phyloP scores from a whole-genome alignment of 2,113 vertebrate genomes.

The Machaerirhynchus nigripectus region DNA sequence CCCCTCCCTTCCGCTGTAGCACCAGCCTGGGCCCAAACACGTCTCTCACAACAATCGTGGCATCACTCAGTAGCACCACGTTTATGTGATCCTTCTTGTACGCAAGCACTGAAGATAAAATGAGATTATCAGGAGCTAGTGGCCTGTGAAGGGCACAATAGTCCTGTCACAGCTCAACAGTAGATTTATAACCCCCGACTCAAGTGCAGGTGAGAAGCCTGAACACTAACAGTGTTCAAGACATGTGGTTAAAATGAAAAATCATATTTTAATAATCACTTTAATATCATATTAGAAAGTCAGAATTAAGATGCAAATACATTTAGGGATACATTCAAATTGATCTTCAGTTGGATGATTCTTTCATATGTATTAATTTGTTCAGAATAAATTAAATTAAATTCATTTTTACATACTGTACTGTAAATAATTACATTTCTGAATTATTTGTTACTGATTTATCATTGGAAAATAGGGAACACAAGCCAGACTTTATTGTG shows the following conservation, averaged over 20 bases:
- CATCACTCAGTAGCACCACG: background rate
- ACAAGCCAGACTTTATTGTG: background rate
- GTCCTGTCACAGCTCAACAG: conserved; percentile 41
- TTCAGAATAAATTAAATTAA: background rate
- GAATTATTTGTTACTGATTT: background rate
- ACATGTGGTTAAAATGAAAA: background rate
- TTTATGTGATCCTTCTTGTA: conserved; percentile 44
- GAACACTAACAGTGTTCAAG: background rate
- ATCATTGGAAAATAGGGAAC: background rate
- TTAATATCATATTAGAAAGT: background rate
- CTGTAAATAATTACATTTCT: background rate
- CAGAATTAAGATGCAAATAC: conserved; percentile 1
- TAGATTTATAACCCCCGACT: conserved; percentile 33
- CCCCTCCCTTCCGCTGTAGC: background rate
- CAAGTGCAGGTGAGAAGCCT: background rate
- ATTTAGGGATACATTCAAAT: background rate
- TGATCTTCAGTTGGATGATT: background rate
- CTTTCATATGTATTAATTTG: conserved; percentile 14
- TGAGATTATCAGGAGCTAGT: conserved; percentile 64
- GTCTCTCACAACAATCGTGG: background rate
- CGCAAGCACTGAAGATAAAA: conserved; percentile 58
- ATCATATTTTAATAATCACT: background rate
- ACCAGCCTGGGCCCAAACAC: background rate
- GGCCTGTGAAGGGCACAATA: conserved; percentile 68
- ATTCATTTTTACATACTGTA: background rate